Evolutionary conservation across 2,888 invertebrate genomes (phyloP), one percentile per base, ranked within the genome.

Genomic region (Athetis lepigone): DNA sequence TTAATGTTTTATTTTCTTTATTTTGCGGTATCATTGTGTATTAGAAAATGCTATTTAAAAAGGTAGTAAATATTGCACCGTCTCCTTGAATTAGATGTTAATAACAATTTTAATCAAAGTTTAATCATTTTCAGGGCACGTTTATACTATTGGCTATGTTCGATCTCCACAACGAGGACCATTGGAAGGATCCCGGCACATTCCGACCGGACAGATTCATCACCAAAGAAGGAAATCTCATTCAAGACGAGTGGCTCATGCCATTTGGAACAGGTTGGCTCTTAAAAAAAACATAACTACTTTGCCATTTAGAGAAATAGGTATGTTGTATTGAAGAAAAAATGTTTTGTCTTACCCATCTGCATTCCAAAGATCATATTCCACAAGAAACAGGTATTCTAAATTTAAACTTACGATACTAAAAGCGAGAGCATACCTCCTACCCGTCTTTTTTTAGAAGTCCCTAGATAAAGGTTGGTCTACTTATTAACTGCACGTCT

Each of bases 141-240:
- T 93, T 95, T 6, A 83, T 97, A 42, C 85, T 97, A 43, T 90
- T 96, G 1, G 96, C 96, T 64, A 89, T 96, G 57, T 92, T 96
- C 78, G 96, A 96, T 61, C 93, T 96, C 0, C 96, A 97, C 77
- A 96, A 96, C 84, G 96, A 96, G 50, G 73, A 80, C 23, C 85
- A 90, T 71, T 97, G 97, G 97, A 92, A 94, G 16, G 94, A 96
- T 54, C 96, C 97, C 0, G 78, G 94, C 0, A 84, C 83, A 49
- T 97, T 97, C 83, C 88, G 92, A 6, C 97, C 97, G 0, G 96
- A 97, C 77, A 92, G 97, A 49, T 97, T 97, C 88, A 85, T 97
- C 42, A 94, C 93, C 74, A 77, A 92, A 59, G 92, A 95, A 21
- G 96, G 96, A 11, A 95, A 95, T 75, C 86, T 95, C 21, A 86